Evolutionary conservation across 2,797 vertebrate species (phyloP).

Genomic region (Acanthis flammea): DNA sequence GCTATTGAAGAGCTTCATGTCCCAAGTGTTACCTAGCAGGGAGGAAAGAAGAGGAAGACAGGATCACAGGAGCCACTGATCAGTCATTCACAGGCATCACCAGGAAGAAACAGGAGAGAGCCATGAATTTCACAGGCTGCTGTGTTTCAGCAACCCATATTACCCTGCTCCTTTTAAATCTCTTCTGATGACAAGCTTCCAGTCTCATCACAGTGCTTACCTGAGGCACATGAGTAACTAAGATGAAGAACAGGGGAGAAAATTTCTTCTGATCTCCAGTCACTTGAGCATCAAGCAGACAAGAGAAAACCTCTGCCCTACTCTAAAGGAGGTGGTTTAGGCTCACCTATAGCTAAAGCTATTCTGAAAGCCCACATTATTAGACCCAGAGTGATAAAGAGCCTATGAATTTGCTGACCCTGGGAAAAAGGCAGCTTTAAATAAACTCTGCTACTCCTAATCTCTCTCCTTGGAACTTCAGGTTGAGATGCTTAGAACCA

Average conservation of each 20-base stretch:
- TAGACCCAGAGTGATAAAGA: background rate
- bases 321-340: background rate
- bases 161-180: background rate
- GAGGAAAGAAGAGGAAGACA: background rate
- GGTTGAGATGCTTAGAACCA: background rate
- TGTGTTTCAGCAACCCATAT: background rate
- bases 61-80: background rate
- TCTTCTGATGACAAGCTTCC: background rate
- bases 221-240: background rate
- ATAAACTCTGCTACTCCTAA: background rate
- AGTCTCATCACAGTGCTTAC: background rate
- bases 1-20: background rate
- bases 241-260: background rate
- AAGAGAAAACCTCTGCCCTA: background rate
- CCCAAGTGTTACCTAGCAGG: background rate
- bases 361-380: background rate
- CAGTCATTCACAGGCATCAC: background rate
- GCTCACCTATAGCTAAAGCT: background rate
- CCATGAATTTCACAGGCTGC: background rate
- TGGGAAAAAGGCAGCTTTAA: background rate
- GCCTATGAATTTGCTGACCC: background rate
- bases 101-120: background rate
- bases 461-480: background rate
- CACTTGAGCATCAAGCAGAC: background rate
- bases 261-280: background rate